phyloP scores from a whole-genome alignment of 2,113 vertebrate genomes.

The Romanogobio albipinnatus region DNA sequence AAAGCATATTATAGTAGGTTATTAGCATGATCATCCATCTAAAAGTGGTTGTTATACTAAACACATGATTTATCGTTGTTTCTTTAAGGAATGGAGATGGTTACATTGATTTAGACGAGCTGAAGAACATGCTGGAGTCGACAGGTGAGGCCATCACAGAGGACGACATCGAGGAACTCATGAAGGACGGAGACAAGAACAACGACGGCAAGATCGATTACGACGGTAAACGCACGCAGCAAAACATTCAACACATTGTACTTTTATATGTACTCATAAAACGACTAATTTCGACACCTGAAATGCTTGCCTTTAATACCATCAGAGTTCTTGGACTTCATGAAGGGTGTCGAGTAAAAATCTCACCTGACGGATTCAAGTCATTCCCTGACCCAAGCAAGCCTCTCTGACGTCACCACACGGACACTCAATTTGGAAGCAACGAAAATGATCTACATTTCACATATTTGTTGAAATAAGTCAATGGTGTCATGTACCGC shows the following conservation, averaged over 20 bases:
- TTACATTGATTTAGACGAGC: slow-evolving; percentile 79
- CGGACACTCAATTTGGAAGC: not conserved
- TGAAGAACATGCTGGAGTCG: slow-evolving; percentile 77
- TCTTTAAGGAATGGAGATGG: slow-evolving; percentile 76
- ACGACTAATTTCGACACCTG: not conserved
- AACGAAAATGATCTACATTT: not conserved
- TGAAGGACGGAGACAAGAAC: slow-evolving; percentile 83
- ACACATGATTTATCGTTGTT: not conserved
- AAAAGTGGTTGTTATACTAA: not conserved
- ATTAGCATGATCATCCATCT: not conserved
- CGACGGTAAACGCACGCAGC: slow-evolving; percentile 67
- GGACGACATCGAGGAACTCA: slow-evolving; percentile 80
- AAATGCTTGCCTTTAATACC: slow-evolving; percentile 22
- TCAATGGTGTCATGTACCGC: not conserved
- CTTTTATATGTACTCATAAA: not conserved
- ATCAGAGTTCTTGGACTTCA: slow-evolving; percentile 79
- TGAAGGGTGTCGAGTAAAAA: slow-evolving; percentile 78
- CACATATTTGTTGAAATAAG: not conserved
- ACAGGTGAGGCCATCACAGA: slow-evolving; percentile 80
- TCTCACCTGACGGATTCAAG: not conserved
- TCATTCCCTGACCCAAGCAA: slow-evolving; percentile 32
- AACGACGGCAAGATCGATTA: slow-evolving; percentile 83
- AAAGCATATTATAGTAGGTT: not conserved
- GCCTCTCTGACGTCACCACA: slow-evolving; percentile 6
- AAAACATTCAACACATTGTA: not conserved